phyloP scores from a whole-genome alignment of 2,888 invertebrate genomes.

The Athrips mouffetella region DNA sequence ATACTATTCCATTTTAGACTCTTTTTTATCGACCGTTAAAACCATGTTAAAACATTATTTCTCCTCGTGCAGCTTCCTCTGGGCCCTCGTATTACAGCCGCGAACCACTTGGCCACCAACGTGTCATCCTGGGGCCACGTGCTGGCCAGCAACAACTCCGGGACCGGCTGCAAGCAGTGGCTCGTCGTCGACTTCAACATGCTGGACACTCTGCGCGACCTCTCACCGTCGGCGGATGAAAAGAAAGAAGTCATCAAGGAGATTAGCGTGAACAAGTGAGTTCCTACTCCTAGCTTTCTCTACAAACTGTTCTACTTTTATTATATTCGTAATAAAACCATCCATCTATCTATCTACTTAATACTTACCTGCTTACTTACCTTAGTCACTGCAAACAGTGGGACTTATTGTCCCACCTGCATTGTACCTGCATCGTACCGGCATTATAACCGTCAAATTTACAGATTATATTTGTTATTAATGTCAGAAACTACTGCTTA shows the following conservation, averaged over 20 bases:
- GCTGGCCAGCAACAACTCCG: conserved; percentile 84
- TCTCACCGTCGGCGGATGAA: conserved; percentile 24
- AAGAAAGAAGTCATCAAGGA: conserved; percentile 50
- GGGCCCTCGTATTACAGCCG: conserved; percentile 87
- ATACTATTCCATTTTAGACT: no score
- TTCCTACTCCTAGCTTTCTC: no score
- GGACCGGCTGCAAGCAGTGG: conserved; percentile 94
- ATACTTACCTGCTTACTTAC: no score
- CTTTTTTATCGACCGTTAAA: no score
- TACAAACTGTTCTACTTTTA: no score
- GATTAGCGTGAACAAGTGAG: conserved; percentile 56
- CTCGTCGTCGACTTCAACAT: conserved; percentile 85
- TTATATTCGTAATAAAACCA: no score
- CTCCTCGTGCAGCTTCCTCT: conserved; percentile 76
- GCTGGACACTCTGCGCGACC: conserved; percentile 53
- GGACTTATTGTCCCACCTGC: no score
- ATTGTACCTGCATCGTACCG: neutral
- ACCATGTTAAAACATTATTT: neutral
- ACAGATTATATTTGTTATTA: no score
- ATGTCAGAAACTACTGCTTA: no score
- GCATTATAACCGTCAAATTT: no score
- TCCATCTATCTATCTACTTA: no score
- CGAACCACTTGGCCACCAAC: conserved; percentile 87
- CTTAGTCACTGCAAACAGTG: no score
- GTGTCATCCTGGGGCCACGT: conserved; percentile 85